Base-by-base conservation (phyloP, 2,113 vertebrate genomes). In the Neogale vison region DNA sequence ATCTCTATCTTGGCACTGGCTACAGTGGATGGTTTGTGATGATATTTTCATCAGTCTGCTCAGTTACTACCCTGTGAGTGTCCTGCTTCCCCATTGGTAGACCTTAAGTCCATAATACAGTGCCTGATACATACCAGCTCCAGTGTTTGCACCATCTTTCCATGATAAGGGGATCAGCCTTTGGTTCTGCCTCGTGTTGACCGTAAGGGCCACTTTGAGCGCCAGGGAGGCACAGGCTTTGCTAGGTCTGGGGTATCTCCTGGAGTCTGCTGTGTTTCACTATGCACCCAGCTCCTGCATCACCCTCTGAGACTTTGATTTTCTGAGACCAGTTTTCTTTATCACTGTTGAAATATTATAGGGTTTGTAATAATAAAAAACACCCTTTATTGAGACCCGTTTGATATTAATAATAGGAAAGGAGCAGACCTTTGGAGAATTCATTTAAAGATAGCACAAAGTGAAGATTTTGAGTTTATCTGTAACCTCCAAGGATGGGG, bases 331-430 rank as follows among this genome's bases (percentile, higher is more conserved):
- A 59, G 11, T 45, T 93, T 93, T 91, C 55, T 59, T 96, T 88
- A n/a, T 39, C 24, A 31, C 74, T 63, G 13, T 34, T 52, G n/a
- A 96, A 84, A 61, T 71, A 80, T 52, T 63, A 93, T 1, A 92
- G 61, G 61, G 15, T 26, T 45, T 90, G 10, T 34, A 29, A 29
- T 92, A 5, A 52, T 69, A 86, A 71, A 81, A 65, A 59, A 50
- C 45, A 47, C 45, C 39, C 55, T 82, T 72, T 65, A 34, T 63
- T 69, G 65, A 96, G 57, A 69, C 59, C 20, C 57, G 17, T 79
- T 94, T 88, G 63, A 47, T 88, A n/a, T 45, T 88, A 84, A n/a
- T 81, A 82, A 69, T 45, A 80, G 47, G 42, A 86, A 97, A 76
- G 29, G 86, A 95, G 23, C 6, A 86, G 71, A 29, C 90, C 45